Evolutionary conservation across 2,888 invertebrate genomes (phyloP).

Genomic region (Eulithis testata): DNA sequence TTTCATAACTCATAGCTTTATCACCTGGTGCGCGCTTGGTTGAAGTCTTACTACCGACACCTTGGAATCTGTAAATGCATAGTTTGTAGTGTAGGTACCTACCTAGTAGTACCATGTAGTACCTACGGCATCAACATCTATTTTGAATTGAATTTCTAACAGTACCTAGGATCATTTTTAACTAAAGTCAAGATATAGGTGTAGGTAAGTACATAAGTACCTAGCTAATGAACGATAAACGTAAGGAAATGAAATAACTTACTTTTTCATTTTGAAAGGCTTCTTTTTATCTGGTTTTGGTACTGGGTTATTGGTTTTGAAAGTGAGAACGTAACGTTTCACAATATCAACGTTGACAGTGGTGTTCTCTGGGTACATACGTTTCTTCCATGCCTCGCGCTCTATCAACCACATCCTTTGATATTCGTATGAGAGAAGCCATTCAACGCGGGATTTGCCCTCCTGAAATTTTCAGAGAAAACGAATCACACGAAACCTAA

Average conservation of each 20-base stretch:
- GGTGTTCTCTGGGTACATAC: constrained; percentile 79
- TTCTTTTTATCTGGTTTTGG: constrained; percentile 78
- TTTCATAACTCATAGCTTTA: constrained; percentile 63
- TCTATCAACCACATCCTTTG: constrained; percentile 85
- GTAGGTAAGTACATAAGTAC: too few species aligned
- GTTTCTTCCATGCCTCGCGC: constrained; percentile 79
- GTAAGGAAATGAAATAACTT: constrained; percentile 28
- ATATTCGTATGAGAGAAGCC: constrained; percentile 83
- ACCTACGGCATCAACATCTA: too few species aligned
- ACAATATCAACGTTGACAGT: constrained; percentile 74
- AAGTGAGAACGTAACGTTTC: constrained; percentile 75
- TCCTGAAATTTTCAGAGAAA: constrained; percentile 56
- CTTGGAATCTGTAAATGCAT: constrained; percentile 63
- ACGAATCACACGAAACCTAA: too few species aligned
- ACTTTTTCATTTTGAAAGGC: constrained; percentile 79
- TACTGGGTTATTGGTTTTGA: constrained; percentile 71
- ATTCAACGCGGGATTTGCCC: constrained; percentile 71
- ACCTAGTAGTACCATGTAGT: too few species aligned
- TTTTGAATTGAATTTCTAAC: too few species aligned
- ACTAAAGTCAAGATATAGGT: too few species aligned
- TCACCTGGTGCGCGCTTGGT: constrained; percentile 61
- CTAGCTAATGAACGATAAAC: too few species aligned
- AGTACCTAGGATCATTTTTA: too few species aligned
- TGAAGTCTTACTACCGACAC: constrained; percentile 60
- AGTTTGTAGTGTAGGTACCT: too few species aligned